A percentile compares a stretch with the other conserved stretches of the same genome.
Evolutionary conservation across 1,140 invertebrate genomes (phyloP).

Genomic region (Leptinotarsa defecta): DNA sequence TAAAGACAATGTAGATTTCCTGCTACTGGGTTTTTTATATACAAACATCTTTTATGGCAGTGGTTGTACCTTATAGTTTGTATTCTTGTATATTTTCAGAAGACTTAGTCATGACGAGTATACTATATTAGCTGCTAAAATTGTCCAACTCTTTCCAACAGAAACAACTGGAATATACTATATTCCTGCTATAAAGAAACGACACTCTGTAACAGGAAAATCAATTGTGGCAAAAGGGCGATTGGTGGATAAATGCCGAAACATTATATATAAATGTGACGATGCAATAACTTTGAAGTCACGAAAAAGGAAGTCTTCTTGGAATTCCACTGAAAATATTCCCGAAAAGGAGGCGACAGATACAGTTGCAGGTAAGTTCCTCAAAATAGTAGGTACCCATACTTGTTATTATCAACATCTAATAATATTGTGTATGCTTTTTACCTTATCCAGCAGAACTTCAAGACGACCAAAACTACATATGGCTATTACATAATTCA

Average conservation of each 20-base stretch:
- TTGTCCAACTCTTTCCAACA: conserved; percentile 16
- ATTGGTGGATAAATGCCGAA: conserved; percentile 18
- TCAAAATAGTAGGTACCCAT: too few relatives aligned
- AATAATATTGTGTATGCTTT: too few relatives aligned
- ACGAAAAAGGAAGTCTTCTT: not conserved
- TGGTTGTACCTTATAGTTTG: not conserved
- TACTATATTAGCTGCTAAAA: conserved; percentile 12
- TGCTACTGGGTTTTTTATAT: not conserved
- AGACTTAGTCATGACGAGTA: conserved; percentile 25
- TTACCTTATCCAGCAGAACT: too few relatives aligned
- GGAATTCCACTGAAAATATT: not conserved
- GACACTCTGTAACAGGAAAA: not conserved
- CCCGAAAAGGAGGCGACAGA: too few relatives aligned
- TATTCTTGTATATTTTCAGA: conserved; percentile 10
- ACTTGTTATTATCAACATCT: too few relatives aligned
- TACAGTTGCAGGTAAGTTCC: too few relatives aligned
- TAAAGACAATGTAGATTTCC: not conserved
- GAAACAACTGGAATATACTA: conserved; percentile 23
- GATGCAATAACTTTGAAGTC: conserved; percentile 10
- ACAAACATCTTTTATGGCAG: not conserved
- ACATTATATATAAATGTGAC: conserved; percentile 21
- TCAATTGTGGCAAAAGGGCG: conserved; percentile 18
- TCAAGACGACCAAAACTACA: too few relatives aligned
- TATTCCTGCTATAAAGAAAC: conserved; percentile 9
- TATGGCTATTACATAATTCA: too few relatives aligned